Evolutionary conservation across 2,888 invertebrate species (phyloP).

Genomic region (Thumatha senex): DNA sequence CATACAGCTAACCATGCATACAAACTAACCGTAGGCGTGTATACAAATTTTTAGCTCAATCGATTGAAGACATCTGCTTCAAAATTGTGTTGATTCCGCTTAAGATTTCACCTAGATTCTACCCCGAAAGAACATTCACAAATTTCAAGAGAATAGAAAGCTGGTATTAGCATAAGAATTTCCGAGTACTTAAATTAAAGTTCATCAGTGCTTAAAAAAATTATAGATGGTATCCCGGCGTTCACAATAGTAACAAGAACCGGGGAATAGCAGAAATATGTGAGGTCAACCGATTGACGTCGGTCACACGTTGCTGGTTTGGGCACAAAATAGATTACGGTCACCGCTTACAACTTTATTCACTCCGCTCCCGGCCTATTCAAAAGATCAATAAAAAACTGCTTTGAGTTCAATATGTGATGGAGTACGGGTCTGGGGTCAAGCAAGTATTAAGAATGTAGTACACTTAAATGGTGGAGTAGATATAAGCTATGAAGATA

Average conservation of each 20-base stretch:
- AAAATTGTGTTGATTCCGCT: too few species aligned
- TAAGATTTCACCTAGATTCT: too few species aligned
- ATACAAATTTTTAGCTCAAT: too few species aligned
- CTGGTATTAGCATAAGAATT: conserved; percentile 49
- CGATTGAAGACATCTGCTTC: too few species aligned
- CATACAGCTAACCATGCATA: too few species aligned
- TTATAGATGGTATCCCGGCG: conserved; percentile 68
- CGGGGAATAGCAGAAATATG: conserved; percentile 61
- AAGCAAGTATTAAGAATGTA: conserved; percentile 30
- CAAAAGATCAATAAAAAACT: conserved; percentile 56
- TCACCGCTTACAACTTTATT: conserved; percentile 65
- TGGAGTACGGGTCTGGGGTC: conserved; percentile 34
- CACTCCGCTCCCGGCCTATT: conserved; percentile 53
- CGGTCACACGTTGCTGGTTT: conserved; percentile 62
- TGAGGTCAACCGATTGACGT: conserved; percentile 66
- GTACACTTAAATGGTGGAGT: conserved; percentile 20
- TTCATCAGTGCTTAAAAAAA: conserved; percentile 58
- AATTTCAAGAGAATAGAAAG: too few species aligned
- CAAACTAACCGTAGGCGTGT: too few species aligned
- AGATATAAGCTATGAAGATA: neutral
- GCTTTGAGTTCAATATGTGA: conserved; percentile 56
- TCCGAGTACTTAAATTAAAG: conserved; percentile 53
- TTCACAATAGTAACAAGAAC: conserved; percentile 66
- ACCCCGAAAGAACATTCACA: too few species aligned
- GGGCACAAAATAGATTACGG: conserved; percentile 67